Evolutionary conservation across 2,113 vertebrate genomes (phyloP).

Genomic region (Oriolus oriolus): DNA sequence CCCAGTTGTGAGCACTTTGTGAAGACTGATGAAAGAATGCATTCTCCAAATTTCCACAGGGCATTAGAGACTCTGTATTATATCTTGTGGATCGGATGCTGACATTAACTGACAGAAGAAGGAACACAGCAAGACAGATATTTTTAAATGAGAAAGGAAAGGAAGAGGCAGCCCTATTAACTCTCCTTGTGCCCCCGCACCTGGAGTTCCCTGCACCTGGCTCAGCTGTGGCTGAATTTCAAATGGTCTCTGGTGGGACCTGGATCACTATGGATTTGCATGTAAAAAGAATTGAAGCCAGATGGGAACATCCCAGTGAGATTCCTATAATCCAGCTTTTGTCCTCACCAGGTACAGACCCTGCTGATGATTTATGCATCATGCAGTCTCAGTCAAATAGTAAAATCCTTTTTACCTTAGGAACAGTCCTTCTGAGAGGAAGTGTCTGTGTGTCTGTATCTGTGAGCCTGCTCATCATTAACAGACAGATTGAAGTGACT

Average conservation of each 20-base stretch:
- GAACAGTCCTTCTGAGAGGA: not conserved
- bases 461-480: not conserved
- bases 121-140: not conserved
- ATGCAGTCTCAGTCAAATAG: not conserved
- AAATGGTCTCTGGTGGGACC: not conserved
- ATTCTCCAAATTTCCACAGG: slow-evolving; percentile 33
- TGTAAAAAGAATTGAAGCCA: not conserved
- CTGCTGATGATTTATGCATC: not conserved
- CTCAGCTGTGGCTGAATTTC: not conserved
- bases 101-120: slow-evolving; percentile 7
- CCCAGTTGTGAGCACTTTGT: slow-evolving; percentile 20
- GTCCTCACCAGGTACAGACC: not conserved
- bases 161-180: not conserved
- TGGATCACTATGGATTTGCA: not conserved
- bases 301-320: not conserved
- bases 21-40: slow-evolving; percentile 4
- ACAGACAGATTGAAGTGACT: not conserved
- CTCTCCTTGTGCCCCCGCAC: not conserved
- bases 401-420: not conserved
- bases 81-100: not conserved
- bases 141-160: slow-evolving; percentile 1
- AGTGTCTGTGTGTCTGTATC: not conserved
- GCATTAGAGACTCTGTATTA: not conserved
- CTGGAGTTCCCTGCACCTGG: not conserved
- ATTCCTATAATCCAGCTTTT: not conserved